Evolutionary conservation across 2,888 invertebrate genomes (phyloP), one percentile per base, ranked within the genome.

Genomic region (Acrocyrtus sp.): DNA sequence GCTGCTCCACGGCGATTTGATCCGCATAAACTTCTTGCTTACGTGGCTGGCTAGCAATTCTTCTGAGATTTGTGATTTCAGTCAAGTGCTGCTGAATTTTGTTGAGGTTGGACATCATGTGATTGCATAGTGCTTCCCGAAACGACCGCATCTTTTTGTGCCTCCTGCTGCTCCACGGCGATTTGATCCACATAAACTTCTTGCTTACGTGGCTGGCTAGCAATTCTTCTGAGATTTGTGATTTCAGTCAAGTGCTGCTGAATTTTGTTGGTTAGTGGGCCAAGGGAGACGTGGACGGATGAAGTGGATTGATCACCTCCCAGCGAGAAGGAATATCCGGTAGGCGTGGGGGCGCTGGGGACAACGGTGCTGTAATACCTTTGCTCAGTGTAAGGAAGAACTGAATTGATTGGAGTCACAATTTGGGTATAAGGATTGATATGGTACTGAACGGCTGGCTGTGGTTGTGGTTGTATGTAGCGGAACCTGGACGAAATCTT

Each of bases 401-500:
- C 69, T 29, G 66, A 57, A 3, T 39, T 53, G 27, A 54, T 54
- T 6, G 54, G 65, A 12, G 43, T 26, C 3, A 27, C 27, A 19
- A 65, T 6, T 10, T 39, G 56, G 1, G 48, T 17, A 19, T 61
- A 61, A 1, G 72, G 63, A 54, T 60, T 63, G 1, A 22, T 22
- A 6, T 50, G 15, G 48, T 66, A 66, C 10, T 45, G 56, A 21
- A 65, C 15, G 22, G 19, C 19, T 6, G 56, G 56, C 29, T 45
- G 45, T 8, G 41, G 41, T 26, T n/a, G 54, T 12, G 19, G 58
- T 26, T 58, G n/a, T 3, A 72, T 58, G 24, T 65, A 72, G 5
- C 72, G 65, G 53, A 72, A 72, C 8, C 65, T 34, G 5, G 72
- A 72, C 4, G 72, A 72, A 53, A 72, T 29, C 45, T 51, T 70